These are phyloP conservation scores for Apostichopus parvimensis DNA, from an alignment of 35 echinoderm and acorn worm species.

Conservation along the genomic window DNA sequence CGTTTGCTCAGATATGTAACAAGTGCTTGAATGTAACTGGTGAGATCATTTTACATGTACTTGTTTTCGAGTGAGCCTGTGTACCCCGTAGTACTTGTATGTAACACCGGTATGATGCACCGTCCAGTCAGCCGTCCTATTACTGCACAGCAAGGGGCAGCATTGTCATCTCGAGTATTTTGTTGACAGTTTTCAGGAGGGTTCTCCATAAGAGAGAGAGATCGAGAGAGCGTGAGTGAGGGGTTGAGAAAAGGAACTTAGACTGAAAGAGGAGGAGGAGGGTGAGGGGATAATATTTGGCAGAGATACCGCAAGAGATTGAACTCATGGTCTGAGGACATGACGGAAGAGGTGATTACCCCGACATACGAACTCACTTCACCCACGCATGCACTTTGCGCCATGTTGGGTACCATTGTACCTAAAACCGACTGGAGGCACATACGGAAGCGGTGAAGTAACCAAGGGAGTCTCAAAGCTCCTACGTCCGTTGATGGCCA, in stretches of 20 bases:
- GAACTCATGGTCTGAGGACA: conserved; percentile 42
- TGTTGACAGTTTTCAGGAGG: background rate
- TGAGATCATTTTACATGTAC: too few species aligned
- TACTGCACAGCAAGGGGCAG: conserved; percentile 15
- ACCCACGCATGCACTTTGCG: conserved; percentile 25
- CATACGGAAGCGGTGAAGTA: conserved; percentile 37
- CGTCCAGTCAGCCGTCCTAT: background rate
- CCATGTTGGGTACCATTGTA: conserved; percentile 48
- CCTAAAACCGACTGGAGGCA: conserved; percentile 56
- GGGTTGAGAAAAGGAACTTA: too few species aligned
- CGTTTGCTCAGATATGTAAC: too few species aligned
- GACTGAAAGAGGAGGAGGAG: background rate
- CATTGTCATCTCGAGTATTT: background rate
- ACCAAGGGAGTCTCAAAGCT: background rate
- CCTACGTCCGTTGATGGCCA: background rate
- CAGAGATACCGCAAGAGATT: background rate
- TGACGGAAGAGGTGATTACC: conserved; percentile 16
- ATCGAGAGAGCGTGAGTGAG: background rate
- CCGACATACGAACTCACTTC: conserved; percentile 6
- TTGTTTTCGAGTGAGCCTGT: too few species aligned
- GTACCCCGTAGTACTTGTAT: too few species aligned
- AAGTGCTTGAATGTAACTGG: too few species aligned
- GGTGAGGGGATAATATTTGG: background rate
- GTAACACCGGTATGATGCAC: too few species aligned
- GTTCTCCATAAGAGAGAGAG: background rate